Conservation (phyloP, 2,888 invertebrate species). For the Leucoptera coffeella region DNA sequence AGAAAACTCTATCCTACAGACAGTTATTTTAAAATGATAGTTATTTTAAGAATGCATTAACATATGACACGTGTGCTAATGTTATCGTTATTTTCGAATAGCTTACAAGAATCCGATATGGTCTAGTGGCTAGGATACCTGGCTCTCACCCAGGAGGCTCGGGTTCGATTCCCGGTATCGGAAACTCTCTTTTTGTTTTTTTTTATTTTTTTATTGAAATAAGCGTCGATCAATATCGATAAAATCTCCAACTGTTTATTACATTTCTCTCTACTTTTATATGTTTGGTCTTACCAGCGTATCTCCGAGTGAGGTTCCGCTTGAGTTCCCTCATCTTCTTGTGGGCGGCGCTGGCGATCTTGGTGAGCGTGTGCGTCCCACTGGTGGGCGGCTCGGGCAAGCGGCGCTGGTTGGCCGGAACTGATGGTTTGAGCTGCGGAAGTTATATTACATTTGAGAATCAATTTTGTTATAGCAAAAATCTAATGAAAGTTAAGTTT, state of each 20-base stretch:
- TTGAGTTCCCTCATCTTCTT: conserved; percentile 60
- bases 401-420: conserved; percentile 10
- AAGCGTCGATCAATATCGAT: too few relatives aligned
- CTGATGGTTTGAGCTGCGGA: conserved; percentile 8
- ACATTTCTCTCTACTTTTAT: too few relatives aligned
- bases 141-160: conserved; percentile 57
- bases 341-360: conserved; percentile 57
- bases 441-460: too few relatives aligned
- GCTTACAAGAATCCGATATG: conserved; percentile 36
- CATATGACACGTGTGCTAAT: too few relatives aligned
- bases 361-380: conserved; percentile 57
- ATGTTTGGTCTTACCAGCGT: conserved; percentile 21
- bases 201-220: conserved; percentile 1
- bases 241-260: too few relatives aligned
- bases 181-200: conserved; percentile 21
- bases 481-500: too few relatives aligned
- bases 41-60: too few relatives aligned
- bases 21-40: too few relatives aligned
- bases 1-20: too few relatives aligned
- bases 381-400: conserved; percentile 57
- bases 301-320: conserved; percentile 58
- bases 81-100: not conserved
- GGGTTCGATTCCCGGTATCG: conserved; percentile 60
- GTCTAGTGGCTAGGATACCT: conserved; percentile 59
- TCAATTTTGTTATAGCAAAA: too few relatives aligned